These are phyloP conservation scores for Phoxinus dragarum DNA, from an alignment of 2,797 vertebrate genomes.

Conservation along the genomic window DNA sequence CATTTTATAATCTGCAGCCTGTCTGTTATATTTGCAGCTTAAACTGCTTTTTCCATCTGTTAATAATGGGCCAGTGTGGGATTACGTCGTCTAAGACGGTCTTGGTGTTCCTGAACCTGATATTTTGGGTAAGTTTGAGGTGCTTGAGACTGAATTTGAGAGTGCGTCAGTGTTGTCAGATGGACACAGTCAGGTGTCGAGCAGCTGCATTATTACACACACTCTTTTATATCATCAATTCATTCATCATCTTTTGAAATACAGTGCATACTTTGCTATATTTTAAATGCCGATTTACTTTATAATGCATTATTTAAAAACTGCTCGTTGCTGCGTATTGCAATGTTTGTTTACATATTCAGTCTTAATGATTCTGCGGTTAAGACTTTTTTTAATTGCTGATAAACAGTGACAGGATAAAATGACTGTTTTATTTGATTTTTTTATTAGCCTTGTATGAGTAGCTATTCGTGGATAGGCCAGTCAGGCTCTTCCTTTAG, in stretches of 20 bases:
- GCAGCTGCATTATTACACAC: constrained; percentile 27
- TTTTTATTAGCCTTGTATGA: neutral
- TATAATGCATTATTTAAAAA: neutral
- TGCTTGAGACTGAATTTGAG: constrained; percentile 18
- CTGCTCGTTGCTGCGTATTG: neutral
- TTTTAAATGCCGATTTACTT: neutral
- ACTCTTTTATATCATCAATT: neutral
- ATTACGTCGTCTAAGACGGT: constrained; percentile 99
- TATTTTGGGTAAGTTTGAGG: constrained; percentile 91
- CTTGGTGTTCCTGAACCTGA: constrained; percentile 95
- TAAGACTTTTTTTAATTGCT: no score
- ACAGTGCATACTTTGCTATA: neutral
- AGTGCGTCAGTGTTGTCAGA: constrained; percentile 52
- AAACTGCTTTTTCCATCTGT: constrained; percentile 28
- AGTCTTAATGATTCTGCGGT: neutral
- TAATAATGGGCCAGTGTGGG: constrained; percentile 92
- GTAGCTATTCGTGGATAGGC: neutral
- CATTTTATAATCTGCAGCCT: constrained; percentile 76
- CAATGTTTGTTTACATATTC: constrained; percentile 22
- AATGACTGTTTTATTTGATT: neutral
- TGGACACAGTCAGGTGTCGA: constrained; percentile 41
- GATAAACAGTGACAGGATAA: neutral
- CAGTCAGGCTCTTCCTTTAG: neutral
- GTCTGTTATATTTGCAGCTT: constrained; percentile 13
- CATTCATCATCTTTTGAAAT: neutral